Evolutionary conservation across 2,888 invertebrate species (phyloP).

Genomic region (Drosophila gaucha): DNA sequence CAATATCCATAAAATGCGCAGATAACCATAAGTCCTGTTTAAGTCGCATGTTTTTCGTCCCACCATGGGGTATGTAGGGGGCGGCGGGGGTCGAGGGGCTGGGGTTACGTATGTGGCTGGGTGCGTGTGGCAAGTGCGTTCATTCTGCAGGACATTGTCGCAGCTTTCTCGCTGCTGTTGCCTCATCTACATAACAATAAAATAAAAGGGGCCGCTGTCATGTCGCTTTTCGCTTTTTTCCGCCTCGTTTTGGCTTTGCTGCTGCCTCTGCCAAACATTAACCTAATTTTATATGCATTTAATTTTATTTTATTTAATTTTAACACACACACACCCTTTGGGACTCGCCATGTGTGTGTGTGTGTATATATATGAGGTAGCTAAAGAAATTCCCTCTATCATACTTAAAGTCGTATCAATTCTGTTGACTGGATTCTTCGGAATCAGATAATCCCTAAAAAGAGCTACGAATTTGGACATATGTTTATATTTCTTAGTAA

Average conservation of each 20-base stretch:
- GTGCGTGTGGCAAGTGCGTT: slow-evolving; percentile 44
- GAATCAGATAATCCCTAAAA: too few species aligned
- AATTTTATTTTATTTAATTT: slow-evolving; percentile 81
- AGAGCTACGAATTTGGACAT: background rate
- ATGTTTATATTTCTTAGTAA: background rate
- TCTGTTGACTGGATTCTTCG: background rate
- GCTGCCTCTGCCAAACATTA: slow-evolving; percentile 58
- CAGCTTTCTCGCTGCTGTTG: slow-evolving; percentile 33
- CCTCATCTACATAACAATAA: slow-evolving; percentile 80
- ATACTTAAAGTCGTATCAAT: too few species aligned
- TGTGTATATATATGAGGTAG: background rate
- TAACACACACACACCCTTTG: slow-evolving; percentile 56
- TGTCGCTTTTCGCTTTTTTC: slow-evolving; percentile 10
- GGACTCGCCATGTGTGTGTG: background rate
- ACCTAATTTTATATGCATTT: slow-evolving; percentile 80
- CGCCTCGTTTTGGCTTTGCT: slow-evolving; percentile 16
- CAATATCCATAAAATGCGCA: slow-evolving; percentile 80
- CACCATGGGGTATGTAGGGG: background rate
- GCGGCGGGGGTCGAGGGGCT: background rate
- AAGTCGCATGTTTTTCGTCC: slow-evolving; percentile 67
- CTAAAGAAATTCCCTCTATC: slow-evolving; percentile 12
- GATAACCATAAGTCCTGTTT: slow-evolving; percentile 81
- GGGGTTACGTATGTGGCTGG: slow-evolving; percentile 53
- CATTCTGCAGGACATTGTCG: slow-evolving; percentile 51
- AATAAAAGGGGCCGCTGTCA: slow-evolving; percentile 59